phyloP scores from a whole-genome alignment of 2,113 vertebrate species.

The Pedionomus torquatus region DNA sequence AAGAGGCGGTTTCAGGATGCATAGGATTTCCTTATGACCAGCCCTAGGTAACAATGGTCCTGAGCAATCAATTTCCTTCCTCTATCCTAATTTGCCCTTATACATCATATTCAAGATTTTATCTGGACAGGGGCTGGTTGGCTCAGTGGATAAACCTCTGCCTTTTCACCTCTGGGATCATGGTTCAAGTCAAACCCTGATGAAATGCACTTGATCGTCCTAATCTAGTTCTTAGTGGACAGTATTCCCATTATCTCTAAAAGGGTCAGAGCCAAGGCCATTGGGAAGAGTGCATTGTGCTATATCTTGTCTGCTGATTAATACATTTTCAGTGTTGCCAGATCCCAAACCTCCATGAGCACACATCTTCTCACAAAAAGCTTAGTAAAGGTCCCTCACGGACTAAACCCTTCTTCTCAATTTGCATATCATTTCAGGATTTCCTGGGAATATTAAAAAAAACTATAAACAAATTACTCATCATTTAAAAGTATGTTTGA shows the following conservation, averaged over 20 bases:
- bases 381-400: conserved; percentile 5
- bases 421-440: background rate
- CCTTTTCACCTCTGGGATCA: conserved; percentile 75
- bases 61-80: conserved; percentile 59
- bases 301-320: conserved; percentile 71
- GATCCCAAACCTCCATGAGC: conserved; percentile 54
- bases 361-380: conserved; percentile 36
- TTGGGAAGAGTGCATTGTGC: conserved; percentile 64
- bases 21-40: background rate
- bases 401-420: background rate
- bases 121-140: conserved; percentile 69
- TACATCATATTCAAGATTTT: conserved; percentile 74
- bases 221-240: conserved; percentile 77
- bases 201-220: conserved; percentile 74
- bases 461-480: background rate
- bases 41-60: background rate
- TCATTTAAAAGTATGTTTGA: background rate
- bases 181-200: conserved; percentile 75
- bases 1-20: background rate
- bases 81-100: conserved; percentile 65
- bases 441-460: background rate
- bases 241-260: conserved; percentile 76
- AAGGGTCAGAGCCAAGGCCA: conserved; percentile 75
- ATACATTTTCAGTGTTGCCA: conserved; percentile 69
- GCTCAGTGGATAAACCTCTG: conserved; percentile 74